Base-by-base conservation (phyloP, 2,113 vertebrate species). In the Amblyopsis rosae region DNA sequence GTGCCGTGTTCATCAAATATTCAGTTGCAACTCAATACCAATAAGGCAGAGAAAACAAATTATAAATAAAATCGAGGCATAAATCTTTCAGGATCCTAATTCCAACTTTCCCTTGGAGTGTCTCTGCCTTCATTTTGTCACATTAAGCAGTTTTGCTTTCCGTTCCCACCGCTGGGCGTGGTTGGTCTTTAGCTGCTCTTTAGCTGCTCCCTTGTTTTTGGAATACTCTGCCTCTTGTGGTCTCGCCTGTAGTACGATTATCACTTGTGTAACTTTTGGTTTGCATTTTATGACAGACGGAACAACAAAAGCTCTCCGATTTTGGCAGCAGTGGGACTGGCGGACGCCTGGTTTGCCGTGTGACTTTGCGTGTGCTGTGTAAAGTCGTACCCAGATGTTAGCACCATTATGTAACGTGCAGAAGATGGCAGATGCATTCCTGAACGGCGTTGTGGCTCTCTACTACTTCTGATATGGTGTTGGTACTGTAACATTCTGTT, bases 1-100 rank as follows among this genome's bases (percentile, higher is more conserved):
- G 70, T 81, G 90, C 84, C 81, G 81, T 72, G 69, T 73, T 85
- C 86, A 92, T 92, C 82, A 92, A 92, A 91, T 89, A 92, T 91
- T 91, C 83, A 91, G 84, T 82, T 86, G 80, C 79, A 81, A 88
- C 87, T 89, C 81, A 82, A 86, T 86, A 88, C 72, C 81, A 87
- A 91, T 89, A 87, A 89, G 84, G 77, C 88, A 88, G 89, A 88
- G 81, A 91, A 90, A 88, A 89, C 82, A 88, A 88, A 87, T 87
- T 88, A 90, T 88, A 89, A 92, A 90, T 92, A 89, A 91, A 90
- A 90, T 82, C 82, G 81, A 77, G 83, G 81, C 87, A 92, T 92
- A 86, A 92, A 92, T 91, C 86, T 91, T 92, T 91, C 83, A 91
- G 88, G 86, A 91, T 84, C 67, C 88, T 83, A 83, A 87, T 84